Conservation (phyloP, 1,140 invertebrate species). For the Hetaerina americana region DNA sequence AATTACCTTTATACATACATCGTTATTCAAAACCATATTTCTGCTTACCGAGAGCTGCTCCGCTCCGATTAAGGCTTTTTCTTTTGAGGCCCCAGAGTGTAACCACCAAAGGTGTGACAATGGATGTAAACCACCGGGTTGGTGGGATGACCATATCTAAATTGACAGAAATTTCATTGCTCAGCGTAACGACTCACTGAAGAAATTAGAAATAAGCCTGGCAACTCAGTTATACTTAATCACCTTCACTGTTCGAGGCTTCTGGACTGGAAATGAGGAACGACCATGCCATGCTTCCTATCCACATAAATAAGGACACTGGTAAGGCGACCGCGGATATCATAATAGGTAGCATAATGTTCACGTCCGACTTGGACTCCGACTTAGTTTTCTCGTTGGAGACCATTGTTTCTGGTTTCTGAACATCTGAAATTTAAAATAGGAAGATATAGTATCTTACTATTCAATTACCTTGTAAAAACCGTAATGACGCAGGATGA, state of each 20-base stretch:
- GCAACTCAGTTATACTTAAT: slow-evolving; percentile 3
- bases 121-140: slow-evolving; percentile 55
- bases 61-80: slow-evolving; percentile 52
- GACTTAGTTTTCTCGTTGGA: no score
- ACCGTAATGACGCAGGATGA: no score
- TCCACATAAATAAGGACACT: slow-evolving; percentile 57
- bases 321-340: slow-evolving; percentile 52
- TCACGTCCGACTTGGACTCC: not conserved
- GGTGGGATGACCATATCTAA: slow-evolving; percentile 48
- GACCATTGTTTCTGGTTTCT: no score
- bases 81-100: slow-evolving; percentile 48
- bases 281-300: slow-evolving; percentile 49
- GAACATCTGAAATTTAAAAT: no score
- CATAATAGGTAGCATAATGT: slow-evolving; percentile 40
- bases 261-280: slow-evolving; percentile 35
- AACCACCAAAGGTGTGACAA: slow-evolving; percentile 51
- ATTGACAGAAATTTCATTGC: slow-evolving; percentile 11
- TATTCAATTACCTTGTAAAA: no score
- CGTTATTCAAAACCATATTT: slow-evolving; percentile 5
- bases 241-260: slow-evolving; percentile 36
- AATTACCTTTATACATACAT: slow-evolving; percentile 1
- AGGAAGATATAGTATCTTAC: no score
- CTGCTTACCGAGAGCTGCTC: slow-evolving; percentile 49
- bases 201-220: not conserved
- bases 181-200: not conserved